These are phyloP conservation scores for Drosophila nr. fundita DNA, from an alignment of 2,888 invertebrate genomes.

Conservation along the genomic window DNA sequence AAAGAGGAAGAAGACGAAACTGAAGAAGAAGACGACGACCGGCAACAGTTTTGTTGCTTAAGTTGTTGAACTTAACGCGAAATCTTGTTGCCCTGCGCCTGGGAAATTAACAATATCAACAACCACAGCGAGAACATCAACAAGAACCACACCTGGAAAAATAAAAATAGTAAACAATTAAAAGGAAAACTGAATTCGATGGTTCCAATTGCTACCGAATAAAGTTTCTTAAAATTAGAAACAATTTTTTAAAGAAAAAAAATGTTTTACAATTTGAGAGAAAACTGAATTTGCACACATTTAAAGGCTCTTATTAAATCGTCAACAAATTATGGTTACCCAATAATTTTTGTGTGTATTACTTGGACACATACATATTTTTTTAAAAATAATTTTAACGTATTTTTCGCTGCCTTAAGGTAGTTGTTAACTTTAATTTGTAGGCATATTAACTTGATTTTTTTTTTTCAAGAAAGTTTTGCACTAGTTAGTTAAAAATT, in stretches of 20 bases:
- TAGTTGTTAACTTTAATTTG: background rate
- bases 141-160: constrained; percentile 1
- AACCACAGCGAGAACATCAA: constrained; percentile 28
- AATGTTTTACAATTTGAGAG: background rate
- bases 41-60: constrained; percentile 74
- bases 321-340: background rate
- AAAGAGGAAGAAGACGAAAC: constrained; percentile 6
- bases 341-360: background rate
- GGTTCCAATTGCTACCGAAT: background rate
- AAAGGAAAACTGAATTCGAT: constrained; percentile 1
- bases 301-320: too few relatives aligned
- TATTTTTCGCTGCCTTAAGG: background rate
- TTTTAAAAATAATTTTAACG: background rate
- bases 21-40: constrained; percentile 45
- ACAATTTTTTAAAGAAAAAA: background rate
- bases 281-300: background rate
- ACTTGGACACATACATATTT: background rate
- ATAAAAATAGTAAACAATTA: background rate
- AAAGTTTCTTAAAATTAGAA: background rate
- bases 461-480: background rate
- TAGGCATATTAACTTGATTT: background rate
- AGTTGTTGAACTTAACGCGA: constrained; percentile 83
- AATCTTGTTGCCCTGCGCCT: constrained; percentile 77
- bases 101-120: constrained; percentile 74
- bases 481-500: background rate